Base-by-base conservation (phyloP, 1,140 invertebrate genomes). In the Formica exsecta region DNA sequence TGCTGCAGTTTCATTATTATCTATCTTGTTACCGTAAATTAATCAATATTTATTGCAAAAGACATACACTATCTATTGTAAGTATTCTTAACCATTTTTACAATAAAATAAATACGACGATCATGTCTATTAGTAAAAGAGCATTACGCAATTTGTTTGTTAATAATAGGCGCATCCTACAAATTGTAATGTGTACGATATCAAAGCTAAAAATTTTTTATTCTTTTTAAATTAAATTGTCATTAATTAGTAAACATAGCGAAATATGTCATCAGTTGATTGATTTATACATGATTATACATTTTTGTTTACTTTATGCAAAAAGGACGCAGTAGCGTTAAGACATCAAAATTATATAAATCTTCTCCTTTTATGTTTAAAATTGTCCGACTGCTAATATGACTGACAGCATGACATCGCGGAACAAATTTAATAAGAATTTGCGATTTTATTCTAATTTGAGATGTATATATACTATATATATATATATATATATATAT, bases 11-110 rank as follows among this genome's bases (percentile, higher is more conserved):
- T 29, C 1, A 7, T 48, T 4, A 7, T 61, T 61, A 16, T 74
- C 32, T 3, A 29, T 1, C 38, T 65, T 77, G 7, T 51, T 51
- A 11, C 32, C 19, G n/a, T 54, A 25, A 66, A 48, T n/a, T 66
- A 19, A 65, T 79, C 16, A 65, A 79, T 32, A 32, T 48, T 61
- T 48, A 22, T 62, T 79, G 38, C 41, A 79, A 48, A 32, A 79
- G 2, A 1, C 32, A 8, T 48, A 9, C 38, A 38, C 9, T 38
- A 38, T 38, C 22, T 38, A 25, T 41, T 19, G 2, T 70, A 32
- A 32, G 22, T 19, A 29, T 44, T 75, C 59, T 59, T 29, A 73
- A 38, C 22, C 13, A 71, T 2, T 54, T 71, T 71, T 32, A 66
- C 5, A 41, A 79, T 65, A 79, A 66, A 62, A 79, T 64, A 65